Conservation (phyloP, 1,140 invertebrate genomes). For the Drepana arcuata region DNA sequence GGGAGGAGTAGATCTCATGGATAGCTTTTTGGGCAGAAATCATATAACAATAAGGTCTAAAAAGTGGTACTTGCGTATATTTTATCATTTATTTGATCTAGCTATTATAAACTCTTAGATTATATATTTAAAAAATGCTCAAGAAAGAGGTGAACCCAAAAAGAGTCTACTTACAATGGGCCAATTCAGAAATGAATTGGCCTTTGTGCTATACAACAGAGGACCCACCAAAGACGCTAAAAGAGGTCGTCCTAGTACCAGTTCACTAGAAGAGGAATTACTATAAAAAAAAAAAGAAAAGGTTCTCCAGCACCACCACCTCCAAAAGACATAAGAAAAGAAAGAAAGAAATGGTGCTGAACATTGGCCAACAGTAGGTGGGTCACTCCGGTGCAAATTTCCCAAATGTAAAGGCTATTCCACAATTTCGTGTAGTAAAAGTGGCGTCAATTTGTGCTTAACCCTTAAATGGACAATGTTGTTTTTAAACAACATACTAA, state of each 20-base stretch:
- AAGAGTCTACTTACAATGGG: slow-evolving; percentile 23
- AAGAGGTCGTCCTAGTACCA: slow-evolving; percentile 24
- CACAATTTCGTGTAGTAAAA: slow-evolving; percentile 24
- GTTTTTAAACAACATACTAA: too few relatives aligned
- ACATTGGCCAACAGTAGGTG: slow-evolving; percentile 27
- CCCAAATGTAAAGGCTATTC: slow-evolving; percentile 31
- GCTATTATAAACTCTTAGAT: slow-evolving; percentile 14
- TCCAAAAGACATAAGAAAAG: slow-evolving; percentile 28
- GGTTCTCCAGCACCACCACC: slow-evolving; percentile 19
- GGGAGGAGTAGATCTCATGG: slow-evolving; percentile 42
- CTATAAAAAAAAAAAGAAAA: slow-evolving; percentile 23
- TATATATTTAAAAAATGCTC: slow-evolving; percentile 20
- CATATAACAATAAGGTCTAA: slow-evolving; percentile 14
- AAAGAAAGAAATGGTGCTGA: slow-evolving; percentile 24
- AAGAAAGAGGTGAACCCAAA: slow-evolving; percentile 17
- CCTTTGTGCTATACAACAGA: slow-evolving; percentile 21
- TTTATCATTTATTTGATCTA: slow-evolving; percentile 16
- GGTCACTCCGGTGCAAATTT: slow-evolving; percentile 26
- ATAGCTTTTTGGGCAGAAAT: slow-evolving; percentile 38
- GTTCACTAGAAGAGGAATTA: slow-evolving; percentile 19
- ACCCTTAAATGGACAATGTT: too few relatives aligned
- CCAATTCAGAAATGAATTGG: slow-evolving; percentile 28
- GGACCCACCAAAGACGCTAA: slow-evolving; percentile 24
- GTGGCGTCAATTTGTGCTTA: slow-evolving; percentile 24
- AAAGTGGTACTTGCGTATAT: slow-evolving; percentile 19